Evolutionary conservation across 2,888 invertebrate species (phyloP).

Genomic region (Byasa hedistus): DNA sequence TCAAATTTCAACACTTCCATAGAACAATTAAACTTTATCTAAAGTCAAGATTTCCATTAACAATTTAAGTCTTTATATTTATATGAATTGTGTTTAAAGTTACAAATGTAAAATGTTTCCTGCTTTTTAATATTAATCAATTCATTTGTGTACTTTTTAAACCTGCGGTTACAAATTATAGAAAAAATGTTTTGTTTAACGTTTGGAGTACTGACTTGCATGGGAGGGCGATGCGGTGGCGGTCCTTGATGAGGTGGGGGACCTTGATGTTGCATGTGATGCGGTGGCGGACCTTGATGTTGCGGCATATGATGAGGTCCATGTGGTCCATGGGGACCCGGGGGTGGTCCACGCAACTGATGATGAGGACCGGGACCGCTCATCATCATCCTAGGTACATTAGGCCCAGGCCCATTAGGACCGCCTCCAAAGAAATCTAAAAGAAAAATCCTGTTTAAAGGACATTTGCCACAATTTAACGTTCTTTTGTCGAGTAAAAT

Average conservation of each 20-base stretch:
- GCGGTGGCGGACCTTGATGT: constrained; percentile 54
- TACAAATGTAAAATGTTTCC: no score
- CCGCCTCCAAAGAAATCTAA: constrained; percentile 74
- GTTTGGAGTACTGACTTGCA: constrained; percentile 60
- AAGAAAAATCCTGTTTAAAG: neutral
- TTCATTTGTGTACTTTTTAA: no score
- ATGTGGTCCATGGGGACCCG: constrained; percentile 53
- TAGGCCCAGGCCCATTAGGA: constrained; percentile 72
- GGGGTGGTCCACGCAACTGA: constrained; percentile 69
- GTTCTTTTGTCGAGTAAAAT: no score
- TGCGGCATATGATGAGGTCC: constrained; percentile 42
- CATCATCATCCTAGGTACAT: constrained; percentile 70
- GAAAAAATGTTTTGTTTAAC: neutral
- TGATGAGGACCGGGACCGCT: constrained; percentile 63
- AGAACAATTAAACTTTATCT: no score
- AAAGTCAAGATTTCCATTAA: no score
- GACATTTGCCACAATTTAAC: no score
- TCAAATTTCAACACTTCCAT: no score
- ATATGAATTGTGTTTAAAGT: no score
- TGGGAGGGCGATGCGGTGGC: constrained; percentile 81
- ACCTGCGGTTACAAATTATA: no score
- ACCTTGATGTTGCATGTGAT: constrained; percentile 72
- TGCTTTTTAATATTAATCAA: no score
- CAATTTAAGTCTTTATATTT: no score
- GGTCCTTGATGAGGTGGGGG: constrained; percentile 76